Percentiles rank a stretch among this genome's conserved stretches.
Conservation (phyloP, 1,140 invertebrate genomes). For the Potamilus streckersoni region DNA sequence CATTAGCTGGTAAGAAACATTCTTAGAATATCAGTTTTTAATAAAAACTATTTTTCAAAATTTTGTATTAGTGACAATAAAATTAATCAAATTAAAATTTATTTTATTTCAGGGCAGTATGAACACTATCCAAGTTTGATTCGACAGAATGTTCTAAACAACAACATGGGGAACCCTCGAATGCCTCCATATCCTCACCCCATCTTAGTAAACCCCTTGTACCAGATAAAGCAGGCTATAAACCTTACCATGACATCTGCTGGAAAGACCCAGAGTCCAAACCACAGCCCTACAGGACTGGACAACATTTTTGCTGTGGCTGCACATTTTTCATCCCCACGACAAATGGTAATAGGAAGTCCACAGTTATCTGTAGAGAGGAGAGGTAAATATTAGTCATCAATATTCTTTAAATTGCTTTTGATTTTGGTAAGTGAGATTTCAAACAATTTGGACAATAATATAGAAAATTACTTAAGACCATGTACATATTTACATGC, state of each 20-base stretch:
- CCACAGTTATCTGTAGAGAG: constrained; percentile 68
- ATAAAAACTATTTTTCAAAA: too few species aligned
- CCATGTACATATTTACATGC: too few species aligned
- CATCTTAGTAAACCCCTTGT: constrained; percentile 81
- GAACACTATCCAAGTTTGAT: constrained; percentile 75
- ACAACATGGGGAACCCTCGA: constrained; percentile 77
- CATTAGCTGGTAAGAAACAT: too few species aligned
- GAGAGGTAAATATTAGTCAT: constrained; percentile 41
- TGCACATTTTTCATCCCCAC: constrained; percentile 80
- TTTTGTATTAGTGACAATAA: too few species aligned
- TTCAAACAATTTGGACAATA: too few species aligned
- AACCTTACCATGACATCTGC: constrained; percentile 46
- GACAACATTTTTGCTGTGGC: constrained; percentile 75
- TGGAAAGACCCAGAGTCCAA: constrained; percentile 68
- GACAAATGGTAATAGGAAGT: constrained; percentile 76
- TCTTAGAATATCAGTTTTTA: too few species aligned
- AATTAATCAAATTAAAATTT: too few species aligned
- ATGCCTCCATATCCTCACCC: constrained; percentile 90
- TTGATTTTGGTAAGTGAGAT: too few species aligned
- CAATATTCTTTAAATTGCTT: too few species aligned
- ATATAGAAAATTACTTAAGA: too few species aligned
- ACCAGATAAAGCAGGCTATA: constrained; percentile 84
- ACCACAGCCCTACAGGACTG: constrained; percentile 63
- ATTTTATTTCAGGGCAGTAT: constrained; percentile 35
- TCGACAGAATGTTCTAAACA: constrained; percentile 75